Percentiles rank a stretch among this genome's conserved stretches.
These are phyloP conservation scores for Epistrophella euchroma DNA, from an alignment of 2,888 invertebrate species.

Conservation along the genomic window DNA sequence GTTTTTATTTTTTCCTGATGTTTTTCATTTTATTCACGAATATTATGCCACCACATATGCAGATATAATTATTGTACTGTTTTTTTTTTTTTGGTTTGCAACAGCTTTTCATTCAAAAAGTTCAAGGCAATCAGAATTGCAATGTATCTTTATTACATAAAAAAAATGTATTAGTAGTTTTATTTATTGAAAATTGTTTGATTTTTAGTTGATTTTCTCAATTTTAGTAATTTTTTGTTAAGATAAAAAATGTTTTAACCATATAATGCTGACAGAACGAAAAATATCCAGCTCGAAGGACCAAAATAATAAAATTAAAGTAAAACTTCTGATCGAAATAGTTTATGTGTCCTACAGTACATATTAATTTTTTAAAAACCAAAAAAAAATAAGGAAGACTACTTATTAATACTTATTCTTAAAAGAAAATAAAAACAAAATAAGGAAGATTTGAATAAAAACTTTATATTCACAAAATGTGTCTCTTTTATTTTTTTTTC, in stretches of 20 bases:
- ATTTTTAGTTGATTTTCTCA: too few species aligned
- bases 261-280: not conserved
- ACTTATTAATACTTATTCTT: too few species aligned
- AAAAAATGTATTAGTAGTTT: not conserved
- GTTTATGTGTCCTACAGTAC: too few species aligned
- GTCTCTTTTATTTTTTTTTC: too few species aligned
- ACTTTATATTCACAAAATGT: too few species aligned
- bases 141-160: slow-evolving; percentile 1
- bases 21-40: slow-evolving; percentile 71
- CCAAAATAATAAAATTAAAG: not conserved
- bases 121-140: slow-evolving; percentile 68
- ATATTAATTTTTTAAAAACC: too few species aligned
- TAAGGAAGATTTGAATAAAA: too few species aligned
- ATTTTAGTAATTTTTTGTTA: too few species aligned
- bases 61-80: slow-evolving; percentile 45
- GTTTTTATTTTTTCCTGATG: slow-evolving; percentile 59
- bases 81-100: slow-evolving; percentile 27
- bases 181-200: not conserved
- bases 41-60: slow-evolving; percentile 67
- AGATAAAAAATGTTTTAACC: too few species aligned
- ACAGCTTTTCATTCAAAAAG: slow-evolving; percentile 70
- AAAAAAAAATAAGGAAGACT: too few species aligned
- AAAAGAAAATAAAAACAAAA: too few species aligned
- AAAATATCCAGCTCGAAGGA: slow-evolving; percentile 13
- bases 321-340: too few species aligned